Base-by-base conservation (phyloP, 2,888 invertebrate species). In the Drosophila mayaguana region DNA sequence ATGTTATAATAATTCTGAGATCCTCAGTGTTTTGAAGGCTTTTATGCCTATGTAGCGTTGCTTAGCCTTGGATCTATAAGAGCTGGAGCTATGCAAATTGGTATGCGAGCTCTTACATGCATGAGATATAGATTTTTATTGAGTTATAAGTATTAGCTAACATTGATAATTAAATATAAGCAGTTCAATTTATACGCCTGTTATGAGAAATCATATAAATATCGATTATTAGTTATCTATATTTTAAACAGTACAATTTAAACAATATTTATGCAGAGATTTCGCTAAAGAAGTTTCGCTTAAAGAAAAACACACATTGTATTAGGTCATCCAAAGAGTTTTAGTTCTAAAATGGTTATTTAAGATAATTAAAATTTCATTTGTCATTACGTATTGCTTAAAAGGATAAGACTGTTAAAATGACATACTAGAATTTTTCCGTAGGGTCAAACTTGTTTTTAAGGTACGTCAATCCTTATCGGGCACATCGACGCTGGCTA, bases 401-500 rank as follows among this genome's bases (percentile, higher is more conserved):
- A 22, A 51, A 36, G 1, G 12, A 5, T 36, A 16, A 9, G 9
- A 36, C 12, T 6, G 14, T 11, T 34, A 53, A 53, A 53, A 36
- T 22, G 12, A 36, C 36, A 22, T 9, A 22, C 36, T 51, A 14
- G 51, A 36, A 53, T 34, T 53, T 22, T 8, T 16, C 2, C 2
- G 2, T 16, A 2, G 1, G 20, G 2, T 18, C 20, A 20, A 16
- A 51, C 3, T 6, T 6, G 18, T 36, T 53, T 9, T 12, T 4
- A 2, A 12, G 14, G 14, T 50, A 18, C 34, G 50, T 59, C 22
- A 59, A 2, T 57, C 9, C 14, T 11, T 32, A 14, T 25, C 22
- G 4, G 69, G n/a, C 14, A 65, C 36, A 9, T 72, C 70, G 7
- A 84, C 82, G 25, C 68, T 80, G 70, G 89, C 88, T 55, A 85